Percentiles rank a stretch among this genome's conserved stretches.
Conservation (phyloP, 1,140 invertebrate species). For the Capitella teleta region DNA sequence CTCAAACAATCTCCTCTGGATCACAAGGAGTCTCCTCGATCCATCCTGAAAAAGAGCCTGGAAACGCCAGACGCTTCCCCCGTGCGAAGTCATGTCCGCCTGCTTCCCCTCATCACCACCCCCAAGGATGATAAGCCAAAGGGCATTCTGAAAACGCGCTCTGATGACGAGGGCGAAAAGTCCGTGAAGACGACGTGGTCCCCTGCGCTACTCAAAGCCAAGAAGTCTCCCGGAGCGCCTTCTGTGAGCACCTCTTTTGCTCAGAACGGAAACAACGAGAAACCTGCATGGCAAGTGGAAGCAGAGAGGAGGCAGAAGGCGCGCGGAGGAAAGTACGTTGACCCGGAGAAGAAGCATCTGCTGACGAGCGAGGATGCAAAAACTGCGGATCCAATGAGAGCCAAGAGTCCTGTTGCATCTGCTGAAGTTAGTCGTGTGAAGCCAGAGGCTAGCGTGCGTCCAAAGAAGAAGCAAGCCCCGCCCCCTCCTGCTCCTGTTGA, state of each 20-base stretch:
- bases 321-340: conserved; percentile 8
- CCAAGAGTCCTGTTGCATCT: background rate
- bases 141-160: too few species aligned
- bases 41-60: background rate
- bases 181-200: too few species aligned
- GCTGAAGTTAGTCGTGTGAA: background rate
- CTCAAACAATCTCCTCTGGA: background rate
- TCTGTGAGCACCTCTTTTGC: background rate
- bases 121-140: too few species aligned
- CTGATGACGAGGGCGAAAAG: too few species aligned
- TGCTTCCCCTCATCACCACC: too few species aligned
- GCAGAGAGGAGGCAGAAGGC: conserved; percentile 20
- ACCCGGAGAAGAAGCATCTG: conserved; percentile 1
- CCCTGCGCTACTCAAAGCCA: too few species aligned
- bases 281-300: conserved; percentile 23
- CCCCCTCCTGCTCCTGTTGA: too few species aligned
- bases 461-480: too few species aligned
- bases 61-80: too few species aligned
- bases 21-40: background rate
- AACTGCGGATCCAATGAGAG: background rate
- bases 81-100: too few species aligned
- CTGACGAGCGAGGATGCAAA: background rate
- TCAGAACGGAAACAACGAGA: conserved; percentile 1
- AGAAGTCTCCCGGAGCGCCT: background rate
- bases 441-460: too few species aligned